A percentile compares a stretch with the other conserved stretches of the same genome.
Evolutionary conservation across 2,888 invertebrate species (phyloP).

Genomic region (Protophormia terraenovae): DNA sequence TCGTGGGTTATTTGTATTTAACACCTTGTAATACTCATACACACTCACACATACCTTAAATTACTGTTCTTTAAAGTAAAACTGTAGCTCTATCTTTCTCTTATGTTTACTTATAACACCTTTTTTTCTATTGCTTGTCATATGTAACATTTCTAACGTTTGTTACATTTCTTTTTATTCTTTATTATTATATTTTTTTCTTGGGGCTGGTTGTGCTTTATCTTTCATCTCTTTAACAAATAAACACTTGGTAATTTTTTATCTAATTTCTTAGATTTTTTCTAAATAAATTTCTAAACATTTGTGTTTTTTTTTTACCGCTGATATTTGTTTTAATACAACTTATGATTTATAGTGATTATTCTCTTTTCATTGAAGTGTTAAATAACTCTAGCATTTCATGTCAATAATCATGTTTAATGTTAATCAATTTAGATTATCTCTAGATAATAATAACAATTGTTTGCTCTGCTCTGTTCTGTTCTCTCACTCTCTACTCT

Average conservation of each 20-base stretch:
- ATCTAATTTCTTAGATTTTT: conserved; percentile 5
- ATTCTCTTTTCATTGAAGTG: neutral
- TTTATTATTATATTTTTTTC: neutral
- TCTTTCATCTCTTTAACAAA: conserved; percentile 51
- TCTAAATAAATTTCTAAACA: neutral
- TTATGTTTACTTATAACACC: conserved; percentile 53
- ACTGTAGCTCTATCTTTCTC: neutral
- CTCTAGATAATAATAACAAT: conserved; percentile 2
- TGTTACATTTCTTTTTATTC: neutral
- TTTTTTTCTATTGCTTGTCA: neutral
- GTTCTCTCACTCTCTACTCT: too few relatives aligned
- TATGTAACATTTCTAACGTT: conserved; percentile 2
- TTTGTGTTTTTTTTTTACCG: neutral
- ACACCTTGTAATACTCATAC: conserved; percentile 31
- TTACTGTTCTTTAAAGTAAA: too few relatives aligned
- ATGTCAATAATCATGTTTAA: conserved; percentile 34
- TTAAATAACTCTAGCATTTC: neutral
- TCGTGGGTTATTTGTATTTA: conserved; percentile 50
- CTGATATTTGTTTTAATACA: neutral
- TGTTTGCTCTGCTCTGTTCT: neutral
- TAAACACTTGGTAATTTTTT: conserved; percentile 22
- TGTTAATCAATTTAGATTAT: conserved; percentile 50
- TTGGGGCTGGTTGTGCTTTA: conserved; percentile 30
- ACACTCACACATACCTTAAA: neutral
- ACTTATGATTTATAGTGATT: conserved; percentile 38